These are phyloP conservation scores for Alaudala cheleensis DNA, from an alignment of 2,113 vertebrate genomes.

Conservation along the genomic window DNA sequence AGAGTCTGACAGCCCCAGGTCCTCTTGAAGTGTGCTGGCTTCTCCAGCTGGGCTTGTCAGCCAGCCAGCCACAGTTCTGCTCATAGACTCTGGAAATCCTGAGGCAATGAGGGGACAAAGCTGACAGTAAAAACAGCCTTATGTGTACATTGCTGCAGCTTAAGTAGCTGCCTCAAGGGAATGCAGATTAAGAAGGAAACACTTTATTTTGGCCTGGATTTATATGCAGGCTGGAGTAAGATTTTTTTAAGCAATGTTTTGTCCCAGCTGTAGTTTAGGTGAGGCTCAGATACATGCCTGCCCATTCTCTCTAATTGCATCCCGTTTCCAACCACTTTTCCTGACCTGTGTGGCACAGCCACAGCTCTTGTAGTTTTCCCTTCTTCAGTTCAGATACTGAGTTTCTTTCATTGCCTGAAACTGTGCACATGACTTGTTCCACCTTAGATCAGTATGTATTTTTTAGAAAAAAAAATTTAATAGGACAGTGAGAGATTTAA, in stretches of 20 bases:
- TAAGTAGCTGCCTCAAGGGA: background rate
- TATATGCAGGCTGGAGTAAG: background rate
- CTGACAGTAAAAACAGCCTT: background rate
- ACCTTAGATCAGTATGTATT: background rate
- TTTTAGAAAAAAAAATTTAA: background rate
- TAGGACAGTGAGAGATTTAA: background rate
- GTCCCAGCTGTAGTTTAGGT: background rate
- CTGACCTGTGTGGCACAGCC: background rate
- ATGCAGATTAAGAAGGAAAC: background rate
- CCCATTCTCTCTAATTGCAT: background rate
- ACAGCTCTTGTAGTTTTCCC: background rate
- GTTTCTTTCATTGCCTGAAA: background rate
- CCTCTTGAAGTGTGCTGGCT: background rate
- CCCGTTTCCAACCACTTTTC: background rate
- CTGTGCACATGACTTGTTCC: background rate
- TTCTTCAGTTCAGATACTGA: background rate
- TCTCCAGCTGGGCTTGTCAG: background rate
- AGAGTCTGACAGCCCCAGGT: constrained; percentile 1
- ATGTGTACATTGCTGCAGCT: background rate
- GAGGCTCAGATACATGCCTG: background rate
- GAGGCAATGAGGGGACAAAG: background rate
- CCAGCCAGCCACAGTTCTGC: background rate
- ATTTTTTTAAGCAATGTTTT: background rate
- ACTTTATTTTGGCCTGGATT: background rate
- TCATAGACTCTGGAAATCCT: background rate